phyloP scores from a whole-genome alignment of 2,888 invertebrate species.

The Drosophila meridionalis region DNA sequence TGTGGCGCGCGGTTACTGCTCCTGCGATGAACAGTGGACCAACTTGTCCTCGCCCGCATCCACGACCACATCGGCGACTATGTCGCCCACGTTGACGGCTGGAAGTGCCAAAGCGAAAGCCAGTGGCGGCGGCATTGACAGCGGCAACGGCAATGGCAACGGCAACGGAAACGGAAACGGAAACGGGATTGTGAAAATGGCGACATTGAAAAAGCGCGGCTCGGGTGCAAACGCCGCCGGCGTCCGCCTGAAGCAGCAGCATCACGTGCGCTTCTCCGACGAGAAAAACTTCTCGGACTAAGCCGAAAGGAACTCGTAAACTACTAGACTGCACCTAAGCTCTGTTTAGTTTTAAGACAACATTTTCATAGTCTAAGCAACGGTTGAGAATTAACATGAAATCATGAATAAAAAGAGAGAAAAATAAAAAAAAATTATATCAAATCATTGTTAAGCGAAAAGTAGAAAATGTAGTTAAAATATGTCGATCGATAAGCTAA shows the following conservation, averaged over 20 bases:
- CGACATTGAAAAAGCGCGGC: conserved; percentile 47
- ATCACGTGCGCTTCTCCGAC: conserved; percentile 83
- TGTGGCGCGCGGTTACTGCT: conserved; percentile 81
- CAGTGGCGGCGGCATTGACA: conserved; percentile 45
- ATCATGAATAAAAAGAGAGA: neutral
- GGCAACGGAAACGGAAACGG: conserved; percentile 33
- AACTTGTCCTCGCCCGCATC: conserved; percentile 71
- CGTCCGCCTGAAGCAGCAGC: conserved; percentile 77
- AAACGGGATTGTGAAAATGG: conserved; percentile 65
- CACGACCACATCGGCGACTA: conserved; percentile 57
- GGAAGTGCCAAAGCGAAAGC: conserved; percentile 48
- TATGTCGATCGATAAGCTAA: conserved; percentile 16
- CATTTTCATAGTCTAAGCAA: conserved; percentile 34
- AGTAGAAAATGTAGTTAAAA: conserved; percentile 43
- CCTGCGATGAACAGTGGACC: conserved; percentile 82
- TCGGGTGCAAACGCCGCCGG: conserved; percentile 20
- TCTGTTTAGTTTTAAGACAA: conserved; percentile 63
- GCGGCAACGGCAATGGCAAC: conserved; percentile 24
- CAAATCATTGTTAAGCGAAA: conserved; percentile 31
- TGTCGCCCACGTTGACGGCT: conserved; percentile 63
- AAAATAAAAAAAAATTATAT: conserved; percentile 12
- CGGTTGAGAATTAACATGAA: conserved; percentile 24
- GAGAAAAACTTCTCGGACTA: conserved; percentile 83
- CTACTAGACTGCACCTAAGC: conserved; percentile 83
- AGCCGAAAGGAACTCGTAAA: conserved; percentile 51